phyloP scores from a whole-genome alignment of 2,888 invertebrate genomes.

The Ametastegia equiseti region DNA sequence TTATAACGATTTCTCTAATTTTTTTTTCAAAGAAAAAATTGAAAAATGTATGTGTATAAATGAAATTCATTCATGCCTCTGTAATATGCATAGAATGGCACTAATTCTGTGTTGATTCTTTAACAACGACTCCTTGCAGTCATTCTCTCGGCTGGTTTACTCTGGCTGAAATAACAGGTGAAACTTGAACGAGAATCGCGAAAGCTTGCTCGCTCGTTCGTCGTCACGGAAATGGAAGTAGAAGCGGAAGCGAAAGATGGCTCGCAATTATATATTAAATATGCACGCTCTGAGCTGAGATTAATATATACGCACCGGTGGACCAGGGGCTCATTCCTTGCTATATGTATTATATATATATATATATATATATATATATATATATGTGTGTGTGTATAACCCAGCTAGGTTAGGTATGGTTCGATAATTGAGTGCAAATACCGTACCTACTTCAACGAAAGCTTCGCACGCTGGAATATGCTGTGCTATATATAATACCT shows the following conservation, averaged over 20 bases:
- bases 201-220: too few species aligned
- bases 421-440: constrained; percentile 37
- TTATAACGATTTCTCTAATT: too few species aligned
- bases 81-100: too few species aligned
- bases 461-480: not conserved
- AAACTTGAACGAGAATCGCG: not conserved
- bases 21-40: too few species aligned
- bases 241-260: not conserved
- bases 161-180: not conserved
- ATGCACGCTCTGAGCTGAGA: constrained; percentile 8
- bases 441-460: not conserved
- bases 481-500: not conserved
- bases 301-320: not conserved
- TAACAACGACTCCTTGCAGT: not conserved
- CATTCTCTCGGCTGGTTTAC: not conserved
- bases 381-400: too few species aligned
- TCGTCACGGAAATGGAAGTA: not conserved
- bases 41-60: too few species aligned
- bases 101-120: not conserved
- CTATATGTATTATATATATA: too few species aligned
- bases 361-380: too few species aligned
- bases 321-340: not conserved
- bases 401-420: too few species aligned
- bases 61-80: too few species aligned
- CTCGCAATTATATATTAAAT: constrained; percentile 5